A percentile compares a stretch with the other conserved stretches of the same genome.
Conservation (phyloP, 2,113 vertebrate species). For the Leucosticte australis region DNA sequence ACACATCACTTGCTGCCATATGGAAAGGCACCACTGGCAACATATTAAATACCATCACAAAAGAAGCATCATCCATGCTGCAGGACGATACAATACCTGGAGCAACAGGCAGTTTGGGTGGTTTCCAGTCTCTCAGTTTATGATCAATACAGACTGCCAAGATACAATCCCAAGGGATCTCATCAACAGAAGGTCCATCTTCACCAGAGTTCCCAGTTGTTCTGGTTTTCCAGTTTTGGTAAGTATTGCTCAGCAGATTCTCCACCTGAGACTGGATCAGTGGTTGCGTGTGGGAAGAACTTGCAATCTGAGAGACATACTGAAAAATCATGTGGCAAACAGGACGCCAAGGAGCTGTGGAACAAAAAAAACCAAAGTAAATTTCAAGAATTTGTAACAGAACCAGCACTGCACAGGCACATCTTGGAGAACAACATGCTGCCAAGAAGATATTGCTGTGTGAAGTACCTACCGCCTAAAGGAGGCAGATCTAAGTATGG, state of each 20-base stretch:
- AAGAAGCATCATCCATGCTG: neutral
- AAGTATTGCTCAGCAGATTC: conserved; percentile 80
- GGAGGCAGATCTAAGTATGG: conserved; percentile 82
- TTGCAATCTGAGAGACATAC: conserved; percentile 83
- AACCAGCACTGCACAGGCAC: neutral
- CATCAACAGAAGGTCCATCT: conserved; percentile 61
- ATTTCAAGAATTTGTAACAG: neutral
- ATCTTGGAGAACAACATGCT: rapidly evolving
- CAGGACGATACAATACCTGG: conserved; percentile 70
- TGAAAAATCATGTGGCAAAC: conserved; percentile 80
- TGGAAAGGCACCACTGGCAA: neutral
- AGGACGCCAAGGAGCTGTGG: conserved; percentile 82
- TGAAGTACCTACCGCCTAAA: conserved; percentile 66
- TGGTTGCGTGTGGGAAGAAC: conserved; percentile 75
- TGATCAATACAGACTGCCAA: conserved; percentile 88
- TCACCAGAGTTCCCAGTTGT: neutral
- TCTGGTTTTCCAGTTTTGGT: conserved; percentile 55
- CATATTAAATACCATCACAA: neutral
- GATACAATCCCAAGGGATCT: conserved; percentile 88
- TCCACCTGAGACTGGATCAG: conserved; percentile 89
- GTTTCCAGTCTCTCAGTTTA: conserved; percentile 88
- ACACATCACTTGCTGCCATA: rapidly evolving
- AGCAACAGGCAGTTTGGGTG: conserved; percentile 67
- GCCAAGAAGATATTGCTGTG: neutral
- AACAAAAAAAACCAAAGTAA: neutral